Conservation (phyloP, 2,888 invertebrate species). For the Rhorus exstirpatorius region DNA sequence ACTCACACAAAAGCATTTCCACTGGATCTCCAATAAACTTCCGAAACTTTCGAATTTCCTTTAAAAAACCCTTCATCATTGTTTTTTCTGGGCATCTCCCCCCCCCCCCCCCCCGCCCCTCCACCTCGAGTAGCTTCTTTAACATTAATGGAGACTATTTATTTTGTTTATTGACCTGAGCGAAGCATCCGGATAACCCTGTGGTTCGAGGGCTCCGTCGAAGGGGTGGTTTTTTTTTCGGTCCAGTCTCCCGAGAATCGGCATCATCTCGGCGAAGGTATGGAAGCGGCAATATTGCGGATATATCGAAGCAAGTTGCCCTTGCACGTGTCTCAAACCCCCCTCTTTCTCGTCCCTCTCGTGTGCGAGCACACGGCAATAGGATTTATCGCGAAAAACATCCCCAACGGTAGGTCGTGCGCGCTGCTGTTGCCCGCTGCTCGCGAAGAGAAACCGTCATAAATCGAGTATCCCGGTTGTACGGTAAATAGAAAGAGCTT, state of each 20-base stretch:
- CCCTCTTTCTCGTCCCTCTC: not conserved
- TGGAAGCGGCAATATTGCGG: conserved; percentile 60
- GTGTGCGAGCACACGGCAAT: conserved; percentile 29
- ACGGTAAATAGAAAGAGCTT: conserved; percentile 69
- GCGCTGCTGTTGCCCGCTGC: not conserved
- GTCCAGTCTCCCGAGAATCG: not conserved
- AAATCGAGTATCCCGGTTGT: conserved; percentile 68
- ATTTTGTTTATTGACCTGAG: conserved; percentile 25
- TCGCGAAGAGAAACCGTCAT: conserved; percentile 62
- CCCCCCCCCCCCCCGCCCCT: no score
- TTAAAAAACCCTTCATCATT: no score
- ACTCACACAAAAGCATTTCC: no score
- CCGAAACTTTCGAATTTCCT: no score
- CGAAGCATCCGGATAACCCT: conserved; percentile 16
- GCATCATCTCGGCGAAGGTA: conserved; percentile 43
- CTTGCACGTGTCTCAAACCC: conserved; percentile 57
- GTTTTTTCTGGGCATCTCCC: no score
- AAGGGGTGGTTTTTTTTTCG: conserved; percentile 33
- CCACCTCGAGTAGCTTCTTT: not conserved
- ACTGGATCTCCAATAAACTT: no score
- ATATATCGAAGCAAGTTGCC: conserved; percentile 52
- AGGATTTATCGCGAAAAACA: conserved; percentile 68
- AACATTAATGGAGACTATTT: conserved; percentile 12
- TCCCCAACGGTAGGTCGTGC: conserved; percentile 43
- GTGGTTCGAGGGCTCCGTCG: not conserved